Conservation (phyloP, 2,113 vertebrate genomes). For the Macquaria australasica region DNA sequence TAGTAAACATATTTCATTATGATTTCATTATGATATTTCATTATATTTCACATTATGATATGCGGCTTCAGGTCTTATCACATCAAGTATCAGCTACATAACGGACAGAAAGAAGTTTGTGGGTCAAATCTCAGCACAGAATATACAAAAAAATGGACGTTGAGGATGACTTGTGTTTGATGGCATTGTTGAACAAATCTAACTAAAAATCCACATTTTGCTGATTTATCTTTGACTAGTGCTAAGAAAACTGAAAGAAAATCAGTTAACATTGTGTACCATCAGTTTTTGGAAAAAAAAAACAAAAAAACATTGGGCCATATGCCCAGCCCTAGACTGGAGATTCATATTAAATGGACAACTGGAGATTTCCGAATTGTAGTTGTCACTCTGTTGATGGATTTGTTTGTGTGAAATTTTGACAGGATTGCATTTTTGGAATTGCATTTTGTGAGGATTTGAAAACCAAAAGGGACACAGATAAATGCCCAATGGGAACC, state of each 20-base stretch:
- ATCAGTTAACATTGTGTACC: neutral
- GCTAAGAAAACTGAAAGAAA: neutral
- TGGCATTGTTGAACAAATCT: neutral
- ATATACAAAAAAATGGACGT: neutral
- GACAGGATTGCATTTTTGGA: conserved; percentile 33
- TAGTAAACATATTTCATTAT: too few relatives aligned
- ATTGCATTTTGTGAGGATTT: conserved; percentile 41
- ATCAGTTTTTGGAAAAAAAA: neutral
- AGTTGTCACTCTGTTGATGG: conserved; percentile 34
- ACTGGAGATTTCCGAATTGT: neutral
- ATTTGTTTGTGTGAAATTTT: conserved; percentile 48
- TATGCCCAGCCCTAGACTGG: neutral
- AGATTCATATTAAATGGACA: conserved; percentile 25
- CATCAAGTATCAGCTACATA: neutral
- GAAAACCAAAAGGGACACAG: conserved; percentile 28
- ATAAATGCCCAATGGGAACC: conserved; percentile 57
- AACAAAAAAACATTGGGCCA: neutral
- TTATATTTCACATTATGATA: too few relatives aligned
- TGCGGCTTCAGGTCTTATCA: neutral
- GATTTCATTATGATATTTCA: too few relatives aligned
- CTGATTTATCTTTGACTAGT: neutral
- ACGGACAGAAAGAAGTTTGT: neutral
- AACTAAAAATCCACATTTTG: neutral
- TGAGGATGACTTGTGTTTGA: neutral
- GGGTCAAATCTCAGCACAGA: neutral